Evolutionary conservation across 2,113 vertebrate genomes (phyloP), one percentile per base, ranked within the genome.

Genomic region (Cromileptes altivelis): DNA sequence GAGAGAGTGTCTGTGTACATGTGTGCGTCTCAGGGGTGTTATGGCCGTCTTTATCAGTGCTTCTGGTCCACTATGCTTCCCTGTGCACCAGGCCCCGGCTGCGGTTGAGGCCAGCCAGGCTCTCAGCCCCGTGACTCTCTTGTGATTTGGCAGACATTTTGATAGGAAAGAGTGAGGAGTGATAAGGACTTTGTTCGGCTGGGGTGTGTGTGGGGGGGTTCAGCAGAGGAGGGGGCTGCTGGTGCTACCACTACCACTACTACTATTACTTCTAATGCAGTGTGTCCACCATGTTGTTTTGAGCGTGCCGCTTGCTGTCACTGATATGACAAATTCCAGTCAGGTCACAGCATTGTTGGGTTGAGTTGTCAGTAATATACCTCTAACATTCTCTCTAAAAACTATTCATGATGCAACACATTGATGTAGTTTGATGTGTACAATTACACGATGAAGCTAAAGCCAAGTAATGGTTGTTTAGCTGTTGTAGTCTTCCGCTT

Each of bases 71-170:
- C 80, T 70, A 23, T 86, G 80, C 76, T 80, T 88, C 82, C 78
- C 87, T 2, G 62, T 70, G 73, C 85, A 84, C 78, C 82, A 33
- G 78, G 85, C 86, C 85, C 64, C 13, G 17, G 87, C 67, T 85
- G 82, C 47, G 72, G 89, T 62, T 40, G 62, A 90, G 89, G 86
- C 86, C 85, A 70, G 75, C 67, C 81, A 62, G 75, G 33, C 90
- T 91, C 85, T 73, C 86, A 79, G 89, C 84, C 93, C 89, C 64
- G 73, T 92, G 92, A 93, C 92, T 92, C 88, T 90, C 92, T 89
- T 88, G 90, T 92, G 92, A 92, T 90, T 90, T 89, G 91, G 91
- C 90, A 88, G 94, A 92, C 94, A 92, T 94, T 94, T 94, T 91
- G 92, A 93, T 93, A 93, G 92, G 88, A 91, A 76, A 81, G 71